phyloP scores from a whole-genome alignment of 2,888 invertebrate species.

The Tetranychus truncatus region DNA sequence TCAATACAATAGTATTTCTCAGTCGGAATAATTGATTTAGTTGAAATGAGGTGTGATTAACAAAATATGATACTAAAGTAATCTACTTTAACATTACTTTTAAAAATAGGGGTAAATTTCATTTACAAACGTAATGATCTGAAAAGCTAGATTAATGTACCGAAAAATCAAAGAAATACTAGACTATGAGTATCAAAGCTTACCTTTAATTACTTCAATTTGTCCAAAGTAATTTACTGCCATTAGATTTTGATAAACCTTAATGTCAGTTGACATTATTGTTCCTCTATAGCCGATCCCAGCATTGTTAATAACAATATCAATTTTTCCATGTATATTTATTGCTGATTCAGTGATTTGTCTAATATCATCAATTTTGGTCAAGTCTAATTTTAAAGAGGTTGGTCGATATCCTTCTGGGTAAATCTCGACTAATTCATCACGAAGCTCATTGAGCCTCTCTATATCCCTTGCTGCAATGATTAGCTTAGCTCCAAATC shows the following conservation, averaged over 20 bases:
- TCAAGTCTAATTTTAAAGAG: conserved; percentile 54
- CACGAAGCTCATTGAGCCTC: conserved; percentile 61
- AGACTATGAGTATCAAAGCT: not conserved
- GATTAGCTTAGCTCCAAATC: conserved; percentile 62
- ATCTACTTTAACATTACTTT: no score
- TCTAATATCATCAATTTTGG: conserved; percentile 47
- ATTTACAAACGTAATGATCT: no score
- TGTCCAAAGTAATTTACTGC: conserved; percentile 57
- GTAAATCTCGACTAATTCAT: conserved; percentile 47
- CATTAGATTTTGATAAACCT: conserved; percentile 68
- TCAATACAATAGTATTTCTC: no score
- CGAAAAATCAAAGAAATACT: no score
- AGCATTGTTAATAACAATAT: conserved; percentile 79
- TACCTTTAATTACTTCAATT: conserved; percentile 11
- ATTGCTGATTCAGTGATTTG: conserved; percentile 46
- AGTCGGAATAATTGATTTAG: no score
- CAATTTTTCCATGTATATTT: conserved; percentile 52
- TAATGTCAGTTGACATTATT: conserved; percentile 50
- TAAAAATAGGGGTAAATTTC: no score
- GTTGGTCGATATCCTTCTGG: conserved; percentile 48
- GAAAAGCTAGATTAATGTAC: no score
- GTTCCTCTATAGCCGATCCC: conserved; percentile 58
- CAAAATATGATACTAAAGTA: no score
- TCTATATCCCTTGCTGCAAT: conserved; percentile 57
- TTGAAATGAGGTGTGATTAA: no score